A percentile compares a stretch with the other conserved stretches of the same genome.
phyloP scores from a whole-genome alignment of 2,113 vertebrate species.

The Melanotaenia duboulayi region DNA sequence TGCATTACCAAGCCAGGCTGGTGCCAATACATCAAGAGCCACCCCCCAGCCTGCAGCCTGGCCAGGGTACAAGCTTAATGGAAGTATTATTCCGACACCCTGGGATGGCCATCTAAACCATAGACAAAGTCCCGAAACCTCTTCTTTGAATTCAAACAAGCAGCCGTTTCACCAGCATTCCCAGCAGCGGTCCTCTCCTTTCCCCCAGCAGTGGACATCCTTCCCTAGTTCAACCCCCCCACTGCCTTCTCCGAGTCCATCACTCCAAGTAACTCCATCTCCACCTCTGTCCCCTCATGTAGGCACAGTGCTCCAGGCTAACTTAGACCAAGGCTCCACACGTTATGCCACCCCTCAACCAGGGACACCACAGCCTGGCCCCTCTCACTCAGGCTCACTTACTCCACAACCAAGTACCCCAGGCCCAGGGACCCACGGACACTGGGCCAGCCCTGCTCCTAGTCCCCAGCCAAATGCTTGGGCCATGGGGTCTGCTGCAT shows the following conservation, averaged over 20 bases:
- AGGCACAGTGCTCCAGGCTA: slow-evolving; percentile 48
- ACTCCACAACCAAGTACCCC: slow-evolving; percentile 56
- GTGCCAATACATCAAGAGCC: slow-evolving; percentile 62
- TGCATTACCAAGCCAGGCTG: slow-evolving; percentile 45
- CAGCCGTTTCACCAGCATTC: slow-evolving; percentile 81
- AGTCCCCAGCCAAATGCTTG: slow-evolving; percentile 82
- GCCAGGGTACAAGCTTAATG: slow-evolving; percentile 85
- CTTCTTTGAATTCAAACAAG: slow-evolving; percentile 78
- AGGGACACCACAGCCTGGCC: slow-evolving; percentile 59
- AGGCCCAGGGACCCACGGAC: slow-evolving; percentile 65
- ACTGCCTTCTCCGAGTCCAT: slow-evolving; percentile 74
- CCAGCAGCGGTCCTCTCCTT: slow-evolving; percentile 70
- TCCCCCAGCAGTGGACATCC: slow-evolving; percentile 76
- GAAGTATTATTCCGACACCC: slow-evolving; percentile 70
- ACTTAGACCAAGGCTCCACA: slow-evolving; percentile 56
- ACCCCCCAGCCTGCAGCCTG: slow-evolving; percentile 76
- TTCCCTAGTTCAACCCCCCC: slow-evolving; percentile 63
- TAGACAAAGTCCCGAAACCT: slow-evolving; percentile 58
- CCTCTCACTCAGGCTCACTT: slow-evolving; percentile 61
- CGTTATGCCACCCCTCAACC: slow-evolving; percentile 41
- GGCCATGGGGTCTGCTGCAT: slow-evolving; percentile 73
- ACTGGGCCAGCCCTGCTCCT: slow-evolving; percentile 77
- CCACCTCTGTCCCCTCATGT: slow-evolving; percentile 73
- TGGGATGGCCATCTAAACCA: slow-evolving; percentile 71
- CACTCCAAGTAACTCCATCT: slow-evolving; percentile 64